Conservation (phyloP, 2,797 vertebrate species). For the Ptychadena robeensis region DNA sequence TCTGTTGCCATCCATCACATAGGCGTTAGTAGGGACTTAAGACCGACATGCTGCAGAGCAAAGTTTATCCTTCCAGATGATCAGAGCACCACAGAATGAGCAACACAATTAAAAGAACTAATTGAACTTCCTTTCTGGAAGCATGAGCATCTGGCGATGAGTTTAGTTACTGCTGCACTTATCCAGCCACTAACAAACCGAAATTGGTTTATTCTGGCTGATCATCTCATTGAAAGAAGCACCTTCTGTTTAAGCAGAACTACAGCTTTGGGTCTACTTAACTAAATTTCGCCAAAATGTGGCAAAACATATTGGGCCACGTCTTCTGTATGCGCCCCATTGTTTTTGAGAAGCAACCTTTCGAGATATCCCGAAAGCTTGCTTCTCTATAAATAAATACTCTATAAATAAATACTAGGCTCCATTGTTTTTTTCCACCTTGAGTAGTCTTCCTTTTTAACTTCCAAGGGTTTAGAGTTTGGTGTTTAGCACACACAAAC, state of each 20-base stretch:
- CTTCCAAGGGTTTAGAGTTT: too few relatives aligned
- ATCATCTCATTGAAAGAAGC: background rate
- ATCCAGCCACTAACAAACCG: background rate
- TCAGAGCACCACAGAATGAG: background rate
- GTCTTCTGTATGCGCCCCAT: too few relatives aligned
- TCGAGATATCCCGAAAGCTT: too few relatives aligned
- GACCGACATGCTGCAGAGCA: background rate
- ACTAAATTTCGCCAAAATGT: too few relatives aligned
- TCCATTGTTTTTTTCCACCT: too few relatives aligned
- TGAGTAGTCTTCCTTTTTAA: too few relatives aligned
- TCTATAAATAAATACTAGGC: too few relatives aligned
- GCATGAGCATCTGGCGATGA: constrained; percentile 27
- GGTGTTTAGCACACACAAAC: too few relatives aligned
- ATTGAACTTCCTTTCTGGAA: constrained; percentile 6
- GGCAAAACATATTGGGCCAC: too few relatives aligned
- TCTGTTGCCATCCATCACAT: constrained; percentile 38
- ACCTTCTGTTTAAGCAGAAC: background rate
- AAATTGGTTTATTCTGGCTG: background rate
- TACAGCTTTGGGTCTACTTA: too few relatives aligned
- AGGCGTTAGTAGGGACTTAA: constrained; percentile 6
- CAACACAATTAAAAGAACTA: constrained; percentile 9
- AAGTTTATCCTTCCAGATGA: constrained; percentile 40
- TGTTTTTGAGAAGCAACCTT: too few relatives aligned
- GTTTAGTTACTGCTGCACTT: background rate
- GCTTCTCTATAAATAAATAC: too few relatives aligned